phyloP scores from a whole-genome alignment of 2,797 vertebrate genomes.

The Coregonus sp. region DNA sequence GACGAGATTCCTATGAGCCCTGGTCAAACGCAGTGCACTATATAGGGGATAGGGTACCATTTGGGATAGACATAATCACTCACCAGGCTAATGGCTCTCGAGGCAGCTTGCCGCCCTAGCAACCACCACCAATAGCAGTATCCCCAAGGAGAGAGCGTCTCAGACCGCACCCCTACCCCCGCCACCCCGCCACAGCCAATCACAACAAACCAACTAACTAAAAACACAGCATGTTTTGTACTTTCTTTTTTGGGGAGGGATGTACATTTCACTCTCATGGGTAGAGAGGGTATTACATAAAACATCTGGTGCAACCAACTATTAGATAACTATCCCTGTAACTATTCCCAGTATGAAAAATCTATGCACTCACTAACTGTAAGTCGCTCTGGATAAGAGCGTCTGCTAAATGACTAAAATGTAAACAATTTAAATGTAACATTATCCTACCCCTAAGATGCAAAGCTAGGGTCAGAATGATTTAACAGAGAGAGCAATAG shows the following conservation, averaged over 20 bases:
- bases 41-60: background rate
- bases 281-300: constrained; percentile 31
- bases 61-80: constrained; percentile 27
- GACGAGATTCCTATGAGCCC: constrained; percentile 9
- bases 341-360: no score
- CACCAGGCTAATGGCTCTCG: constrained; percentile 21
- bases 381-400: no score
- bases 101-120: no score
- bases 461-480: constrained; percentile 30
- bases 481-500: constrained; percentile 22
- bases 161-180: background rate
- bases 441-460: background rate
- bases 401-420: no score
- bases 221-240: constrained; percentile 52
- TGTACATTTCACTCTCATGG: constrained; percentile 10
- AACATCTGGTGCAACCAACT: constrained; percentile 51
- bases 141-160: no score
- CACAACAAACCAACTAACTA: constrained; percentile 58
- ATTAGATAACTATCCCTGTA: constrained; percentile 50
- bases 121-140: no score
- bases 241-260: constrained; percentile 29
- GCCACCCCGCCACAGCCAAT: constrained; percentile 37
- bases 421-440: no score
- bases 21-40: background rate
- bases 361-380: no score